phyloP scores from a whole-genome alignment of 2,113 vertebrate species.

The Crocuta crocuta region DNA sequence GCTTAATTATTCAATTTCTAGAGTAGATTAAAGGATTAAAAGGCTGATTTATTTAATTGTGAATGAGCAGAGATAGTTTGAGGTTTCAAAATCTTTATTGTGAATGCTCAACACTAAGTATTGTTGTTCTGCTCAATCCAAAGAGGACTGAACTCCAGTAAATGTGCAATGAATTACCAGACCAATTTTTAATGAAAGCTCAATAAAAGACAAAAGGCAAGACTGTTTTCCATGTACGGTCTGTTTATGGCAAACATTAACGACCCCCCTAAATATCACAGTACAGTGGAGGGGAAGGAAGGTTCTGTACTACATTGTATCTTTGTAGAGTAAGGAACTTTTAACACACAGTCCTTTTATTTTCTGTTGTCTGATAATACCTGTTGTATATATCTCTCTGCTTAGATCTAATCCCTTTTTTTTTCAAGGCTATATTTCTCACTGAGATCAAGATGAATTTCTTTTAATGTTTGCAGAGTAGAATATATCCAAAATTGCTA shows the following conservation, averaged over 20 bases:
- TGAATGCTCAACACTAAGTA: neutral
- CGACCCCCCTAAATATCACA: neutral
- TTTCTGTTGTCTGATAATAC: neutral
- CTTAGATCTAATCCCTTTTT: neutral
- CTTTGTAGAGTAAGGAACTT: neutral
- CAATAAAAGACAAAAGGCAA: neutral
- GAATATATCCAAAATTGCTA: neutral
- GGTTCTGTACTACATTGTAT: neutral
- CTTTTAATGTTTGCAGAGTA: neutral
- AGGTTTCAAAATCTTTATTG: conserved; percentile 36
- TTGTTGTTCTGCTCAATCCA: neutral
- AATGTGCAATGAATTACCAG: neutral
- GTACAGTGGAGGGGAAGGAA: neutral
- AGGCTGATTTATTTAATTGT: conserved; percentile 52
- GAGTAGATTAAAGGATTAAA: conserved; percentile 73
- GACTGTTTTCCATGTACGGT: neutral
- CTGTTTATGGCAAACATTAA: neutral
- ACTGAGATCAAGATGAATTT: neutral
- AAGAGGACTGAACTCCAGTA: conserved; percentile 40
- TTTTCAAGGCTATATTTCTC: neutral
- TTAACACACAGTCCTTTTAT: neutral
- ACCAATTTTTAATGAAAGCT: neutral
- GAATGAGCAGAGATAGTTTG: conserved; percentile 55
- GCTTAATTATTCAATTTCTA: conserved; percentile 66
- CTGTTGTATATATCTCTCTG: neutral